Percentiles rank a stretch among this genome's conserved stretches.
Conservation (phyloP, 2,797 vertebrate genomes). For the Strix occidentalis region DNA sequence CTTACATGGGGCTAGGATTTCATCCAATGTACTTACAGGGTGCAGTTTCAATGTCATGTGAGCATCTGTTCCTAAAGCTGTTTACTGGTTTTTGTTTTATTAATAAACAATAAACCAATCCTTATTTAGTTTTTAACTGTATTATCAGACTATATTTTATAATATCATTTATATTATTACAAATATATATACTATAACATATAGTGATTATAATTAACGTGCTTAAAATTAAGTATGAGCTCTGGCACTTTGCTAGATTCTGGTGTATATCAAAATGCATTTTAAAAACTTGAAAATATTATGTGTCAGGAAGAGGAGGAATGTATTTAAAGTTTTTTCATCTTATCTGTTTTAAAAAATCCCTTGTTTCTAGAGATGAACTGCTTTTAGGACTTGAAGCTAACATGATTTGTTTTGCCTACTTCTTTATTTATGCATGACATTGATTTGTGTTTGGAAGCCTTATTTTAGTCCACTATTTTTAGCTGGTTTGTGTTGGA, state of each 20-base stretch:
- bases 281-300: not conserved
- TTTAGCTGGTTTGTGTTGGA: not conserved
- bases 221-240: not conserved
- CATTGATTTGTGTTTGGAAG: not conserved
- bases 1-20: not conserved
- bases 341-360: not conserved
- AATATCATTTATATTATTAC: not conserved
- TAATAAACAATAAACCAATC: not conserved
- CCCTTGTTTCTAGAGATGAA: not conserved
- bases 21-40: not conserved
- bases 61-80: not conserved
- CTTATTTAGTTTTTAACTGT: not conserved
- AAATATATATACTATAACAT: not conserved
- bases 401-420: not conserved
- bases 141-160: not conserved
- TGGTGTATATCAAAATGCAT: not conserved
- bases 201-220: not conserved
- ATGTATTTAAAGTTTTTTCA: not conserved
- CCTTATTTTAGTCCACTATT: not conserved
- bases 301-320: not conserved
- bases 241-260: not conserved
- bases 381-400: not conserved
- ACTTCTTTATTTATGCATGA: not conserved
- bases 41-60: not conserved
- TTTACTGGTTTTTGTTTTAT: not conserved